Conservation (phyloP, 2,113 vertebrate genomes). For the Ictidomys tridecemlineatus region DNA sequence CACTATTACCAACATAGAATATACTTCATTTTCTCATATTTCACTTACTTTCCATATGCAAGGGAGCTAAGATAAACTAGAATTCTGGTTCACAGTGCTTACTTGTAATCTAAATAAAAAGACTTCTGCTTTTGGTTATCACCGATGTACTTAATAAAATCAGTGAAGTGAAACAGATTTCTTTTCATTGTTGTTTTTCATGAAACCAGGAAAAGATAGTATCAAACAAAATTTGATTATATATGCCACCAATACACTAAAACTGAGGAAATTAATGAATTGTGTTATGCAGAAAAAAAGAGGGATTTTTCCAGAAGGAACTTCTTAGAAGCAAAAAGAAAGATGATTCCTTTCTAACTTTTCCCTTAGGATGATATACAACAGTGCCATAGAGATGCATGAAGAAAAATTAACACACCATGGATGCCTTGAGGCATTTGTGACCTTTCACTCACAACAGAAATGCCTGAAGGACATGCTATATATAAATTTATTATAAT, state of each 20-base stretch:
- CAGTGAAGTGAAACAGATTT: not conserved
- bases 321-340: not conserved
- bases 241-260: not conserved
- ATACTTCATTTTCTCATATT: slow-evolving; percentile 10
- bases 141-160: not conserved
- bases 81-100: not conserved
- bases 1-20: not conserved
- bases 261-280: not conserved
- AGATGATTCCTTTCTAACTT: not conserved
- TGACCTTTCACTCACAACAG: not conserved
- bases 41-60: not conserved
- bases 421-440: not conserved
- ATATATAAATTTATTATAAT: not conserved
- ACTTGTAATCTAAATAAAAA: not conserved
- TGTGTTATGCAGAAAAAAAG: not conserved
- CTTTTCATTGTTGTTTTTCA: not conserved
- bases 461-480: not conserved
- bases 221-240: not conserved
- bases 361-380: not conserved
- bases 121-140: not conserved
- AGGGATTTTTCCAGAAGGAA: not conserved
- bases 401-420: not conserved
- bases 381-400: not conserved
- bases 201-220: not conserved
- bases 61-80: not conserved